Percentiles rank a stretch among this genome's conserved stretches.
Conservation (phyloP, 2,888 invertebrate genomes). For the Ligdia adustata region DNA sequence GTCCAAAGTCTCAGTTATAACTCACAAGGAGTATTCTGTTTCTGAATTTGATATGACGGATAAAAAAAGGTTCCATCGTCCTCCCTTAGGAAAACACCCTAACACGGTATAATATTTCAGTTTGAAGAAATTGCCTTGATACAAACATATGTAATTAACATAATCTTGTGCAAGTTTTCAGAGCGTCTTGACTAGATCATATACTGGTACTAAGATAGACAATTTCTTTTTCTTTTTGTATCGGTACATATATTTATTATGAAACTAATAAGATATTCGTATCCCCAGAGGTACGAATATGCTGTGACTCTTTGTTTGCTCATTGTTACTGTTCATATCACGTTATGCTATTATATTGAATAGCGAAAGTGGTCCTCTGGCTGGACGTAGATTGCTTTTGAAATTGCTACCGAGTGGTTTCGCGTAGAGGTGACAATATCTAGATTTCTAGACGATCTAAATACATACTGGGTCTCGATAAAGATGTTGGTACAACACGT, state of each 20-base stretch:
- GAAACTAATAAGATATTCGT: conserved; percentile 41
- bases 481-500: background rate
- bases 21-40: too few species aligned
- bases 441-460: conserved; percentile 18
- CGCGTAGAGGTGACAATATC: conserved; percentile 1
- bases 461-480: conserved; percentile 10
- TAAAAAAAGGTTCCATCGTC: too few species aligned
- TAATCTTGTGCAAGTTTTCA: conserved; percentile 1
- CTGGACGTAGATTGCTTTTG: conserved; percentile 4
- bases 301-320: conserved; percentile 1
- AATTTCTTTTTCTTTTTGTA: conserved; percentile 35
- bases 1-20: too few species aligned
- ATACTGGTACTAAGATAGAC: conserved; percentile 15
- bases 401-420: conserved; percentile 5
- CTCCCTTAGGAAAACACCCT: too few species aligned
- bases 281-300: conserved; percentile 37
- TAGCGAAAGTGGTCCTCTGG: conserved; percentile 17
- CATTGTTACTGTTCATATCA: conserved; percentile 35
- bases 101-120: too few species aligned
- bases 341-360: conserved; percentile 6
- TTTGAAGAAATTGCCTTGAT: background rate
- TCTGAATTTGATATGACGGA: too few species aligned
- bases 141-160: conserved; percentile 24
- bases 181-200: conserved; percentile 14
- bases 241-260: conserved; percentile 30